Percentiles rank a stretch among this genome's conserved stretches.
Evolutionary conservation across 2,113 vertebrate species (phyloP).

Genomic region (Syrmaticus mikado): DNA sequence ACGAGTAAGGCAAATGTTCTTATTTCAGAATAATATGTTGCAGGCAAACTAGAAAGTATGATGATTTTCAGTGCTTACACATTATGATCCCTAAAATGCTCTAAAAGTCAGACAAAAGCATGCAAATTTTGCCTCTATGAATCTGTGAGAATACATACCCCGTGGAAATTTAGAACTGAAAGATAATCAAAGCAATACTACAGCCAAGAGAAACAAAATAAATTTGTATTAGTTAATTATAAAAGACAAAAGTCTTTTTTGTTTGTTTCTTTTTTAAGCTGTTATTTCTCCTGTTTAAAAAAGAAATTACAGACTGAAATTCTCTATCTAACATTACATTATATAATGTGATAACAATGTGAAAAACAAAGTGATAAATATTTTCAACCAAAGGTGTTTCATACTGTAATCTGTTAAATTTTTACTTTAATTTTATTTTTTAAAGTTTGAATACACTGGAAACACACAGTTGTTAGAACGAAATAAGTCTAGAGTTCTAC

Average conservation of each 20-base stretch:
- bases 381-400: not conserved
- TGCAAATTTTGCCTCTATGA: not conserved
- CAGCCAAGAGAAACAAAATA: not conserved
- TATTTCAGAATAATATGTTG: not conserved
- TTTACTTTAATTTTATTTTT: not conserved
- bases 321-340: not conserved
- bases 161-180: not conserved
- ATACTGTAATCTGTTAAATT: not conserved
- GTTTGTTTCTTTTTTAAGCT: not conserved
- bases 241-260: not conserved
- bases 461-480: not conserved
- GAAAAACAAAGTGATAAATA: not conserved
- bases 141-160: no score
- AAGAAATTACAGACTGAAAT: not conserved
- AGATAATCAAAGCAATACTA: not conserved
- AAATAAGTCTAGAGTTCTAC: not conserved
- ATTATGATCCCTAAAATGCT: not conserved
- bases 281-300: not conserved
- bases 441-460: not conserved
- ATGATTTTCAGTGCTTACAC: fast-evolving
- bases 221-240: not conserved
- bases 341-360: not conserved
- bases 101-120: not conserved
- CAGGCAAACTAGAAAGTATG: not conserved
- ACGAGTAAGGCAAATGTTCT: not conserved